Evolutionary conservation across 2,113 vertebrate species (phyloP).

Genomic region (Lamprotornis superbus): DNA sequence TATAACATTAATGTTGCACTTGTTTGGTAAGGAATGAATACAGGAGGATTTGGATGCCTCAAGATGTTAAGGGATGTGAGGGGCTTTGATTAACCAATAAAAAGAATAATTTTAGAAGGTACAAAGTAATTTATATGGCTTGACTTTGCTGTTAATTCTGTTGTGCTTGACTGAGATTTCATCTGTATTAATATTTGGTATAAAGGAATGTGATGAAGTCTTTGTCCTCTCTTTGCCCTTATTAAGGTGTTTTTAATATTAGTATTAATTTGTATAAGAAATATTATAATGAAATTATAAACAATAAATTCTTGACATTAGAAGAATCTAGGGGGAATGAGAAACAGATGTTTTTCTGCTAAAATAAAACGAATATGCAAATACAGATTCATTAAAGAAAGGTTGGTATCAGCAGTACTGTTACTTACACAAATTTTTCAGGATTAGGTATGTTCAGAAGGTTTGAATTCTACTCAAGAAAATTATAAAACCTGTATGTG

Average conservation of each 20-base stretch:
- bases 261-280: not conserved
- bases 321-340: not conserved
- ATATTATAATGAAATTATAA: not conserved
- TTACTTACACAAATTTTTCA: not conserved
- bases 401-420: not conserved
- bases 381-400: not conserved
- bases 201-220: not conserved
- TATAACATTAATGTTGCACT: not conserved
- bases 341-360: not conserved
- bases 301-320: not conserved
- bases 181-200: not conserved
- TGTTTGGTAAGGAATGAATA: not conserved
- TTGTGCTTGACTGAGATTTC: not conserved
- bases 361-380: not conserved
- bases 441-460: not conserved
- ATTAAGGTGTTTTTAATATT: not conserved
- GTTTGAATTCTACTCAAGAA: not conserved
- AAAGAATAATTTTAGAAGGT: not conserved
- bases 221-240: not conserved
- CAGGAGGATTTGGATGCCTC: not conserved
- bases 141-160: not conserved
- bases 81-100: constrained; percentile 18
- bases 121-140: not conserved
- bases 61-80: not conserved
- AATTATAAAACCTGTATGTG: not conserved